phyloP scores from a whole-genome alignment of 2,888 invertebrate genomes.

The Tanypteryx hageni region DNA sequence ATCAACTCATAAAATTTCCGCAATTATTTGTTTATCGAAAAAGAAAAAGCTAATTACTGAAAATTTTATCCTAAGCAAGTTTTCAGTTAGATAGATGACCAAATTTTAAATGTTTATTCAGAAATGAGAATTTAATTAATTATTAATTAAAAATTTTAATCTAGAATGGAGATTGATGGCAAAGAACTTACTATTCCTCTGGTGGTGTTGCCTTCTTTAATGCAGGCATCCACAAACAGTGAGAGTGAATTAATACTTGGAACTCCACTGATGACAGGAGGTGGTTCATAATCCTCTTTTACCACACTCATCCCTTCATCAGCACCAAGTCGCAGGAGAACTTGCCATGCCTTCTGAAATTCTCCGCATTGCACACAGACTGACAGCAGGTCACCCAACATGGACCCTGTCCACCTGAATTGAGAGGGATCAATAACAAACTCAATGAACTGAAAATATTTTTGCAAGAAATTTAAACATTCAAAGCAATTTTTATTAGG shows the following conservation, averaged over 20 bases:
- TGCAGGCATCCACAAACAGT: slow-evolving; percentile 78
- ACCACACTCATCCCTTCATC: slow-evolving; percentile 68
- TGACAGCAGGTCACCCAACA: slow-evolving; percentile 80
- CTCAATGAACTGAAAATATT: background rate
- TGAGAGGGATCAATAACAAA: slow-evolving; percentile 65
- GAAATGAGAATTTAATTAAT: no score
- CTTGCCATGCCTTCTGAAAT: slow-evolving; percentile 77
- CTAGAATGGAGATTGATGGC: background rate
- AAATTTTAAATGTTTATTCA: no score
- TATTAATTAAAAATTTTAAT: no score
- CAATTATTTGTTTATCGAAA: no score
- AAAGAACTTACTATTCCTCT: slow-evolving; percentile 77
- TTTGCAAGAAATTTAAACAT: background rate
- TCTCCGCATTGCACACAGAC: slow-evolving; percentile 76
- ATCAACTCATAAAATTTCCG: no score
- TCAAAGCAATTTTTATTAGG: no score
- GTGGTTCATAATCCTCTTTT: slow-evolving; percentile 67
- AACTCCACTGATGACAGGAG: slow-evolving; percentile 78
- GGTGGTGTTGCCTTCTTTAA: slow-evolving; percentile 76
- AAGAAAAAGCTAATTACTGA: no score
- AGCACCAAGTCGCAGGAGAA: slow-evolving; percentile 78
- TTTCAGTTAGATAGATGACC: no score
- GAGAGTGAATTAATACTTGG: slow-evolving; percentile 76
- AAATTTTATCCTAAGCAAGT: no score
- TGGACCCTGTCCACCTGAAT: slow-evolving; percentile 79